Evolutionary conservation across 1,140 invertebrate species (phyloP).

Genomic region (Zaprionus tsacasi): DNA sequence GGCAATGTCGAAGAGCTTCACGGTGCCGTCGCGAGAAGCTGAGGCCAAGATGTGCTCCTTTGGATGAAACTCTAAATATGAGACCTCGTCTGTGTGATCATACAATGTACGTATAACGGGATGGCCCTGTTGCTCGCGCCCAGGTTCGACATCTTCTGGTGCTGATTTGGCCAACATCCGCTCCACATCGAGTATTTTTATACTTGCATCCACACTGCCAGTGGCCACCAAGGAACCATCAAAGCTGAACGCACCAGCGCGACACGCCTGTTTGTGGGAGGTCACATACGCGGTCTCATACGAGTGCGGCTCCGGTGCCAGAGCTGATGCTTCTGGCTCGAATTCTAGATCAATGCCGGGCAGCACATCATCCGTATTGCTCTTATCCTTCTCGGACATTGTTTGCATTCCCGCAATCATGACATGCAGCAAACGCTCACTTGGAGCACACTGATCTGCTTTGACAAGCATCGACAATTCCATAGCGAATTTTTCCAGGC

Average conservation of each 20-base stretch:
- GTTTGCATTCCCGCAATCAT: slow-evolving; percentile 94
- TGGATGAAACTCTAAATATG: slow-evolving; percentile 98
- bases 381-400: slow-evolving; percentile 90
- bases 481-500: slow-evolving; percentile 94
- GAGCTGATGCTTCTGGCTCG: slow-evolving; percentile 95
- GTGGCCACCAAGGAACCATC: slow-evolving; percentile 99
- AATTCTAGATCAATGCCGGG: slow-evolving; percentile 96
- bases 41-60: slow-evolving; percentile 96
- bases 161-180: slow-evolving; percentile 98
- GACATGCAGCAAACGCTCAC: slow-evolving; percentile 94
- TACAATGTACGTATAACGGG: slow-evolving; percentile 99
- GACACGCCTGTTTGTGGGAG: slow-evolving; percentile 98
- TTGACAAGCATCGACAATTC: slow-evolving; percentile 92
- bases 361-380: slow-evolving; percentile 90
- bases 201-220: slow-evolving; percentile 98
- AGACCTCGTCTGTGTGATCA: slow-evolving; percentile 99
- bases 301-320: slow-evolving; percentile 96
- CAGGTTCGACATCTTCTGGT: slow-evolving; percentile 91
- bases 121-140: slow-evolving; percentile 95
- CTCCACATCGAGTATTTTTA: slow-evolving; percentile 99
- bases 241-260: slow-evolving; percentile 96
- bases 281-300: slow-evolving; percentile 99
- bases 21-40: slow-evolving; percentile 96
- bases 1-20: slow-evolving; percentile 98
- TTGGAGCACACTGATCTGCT: slow-evolving; percentile 97